Evolutionary conservation across 2,888 invertebrate species (phyloP).

Genomic region (Acronicta alni): DNA sequence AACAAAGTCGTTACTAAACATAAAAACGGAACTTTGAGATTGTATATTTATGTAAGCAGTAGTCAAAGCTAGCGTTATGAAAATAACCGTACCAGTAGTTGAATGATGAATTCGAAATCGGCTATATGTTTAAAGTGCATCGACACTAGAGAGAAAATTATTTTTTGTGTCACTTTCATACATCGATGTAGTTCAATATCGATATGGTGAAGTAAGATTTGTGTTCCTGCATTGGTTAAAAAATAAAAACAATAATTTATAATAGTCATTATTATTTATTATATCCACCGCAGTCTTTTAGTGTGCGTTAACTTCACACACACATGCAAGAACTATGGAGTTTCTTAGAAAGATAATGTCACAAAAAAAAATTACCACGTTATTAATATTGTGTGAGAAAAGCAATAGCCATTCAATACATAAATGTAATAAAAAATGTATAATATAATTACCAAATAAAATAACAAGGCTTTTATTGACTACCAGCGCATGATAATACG

Average conservation of each 20-base stretch:
- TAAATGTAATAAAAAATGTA: background rate
- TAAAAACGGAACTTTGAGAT: slow-evolving; percentile 27
- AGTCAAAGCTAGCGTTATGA: slow-evolving; percentile 27
- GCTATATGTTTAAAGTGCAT: slow-evolving; percentile 32
- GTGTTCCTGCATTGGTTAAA: too few relatives aligned
- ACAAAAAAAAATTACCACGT: too few relatives aligned
- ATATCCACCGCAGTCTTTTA: too few relatives aligned
- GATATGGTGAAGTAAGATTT: background rate
- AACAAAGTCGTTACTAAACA: background rate
- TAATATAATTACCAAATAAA: background rate
- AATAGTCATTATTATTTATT: too few relatives aligned
- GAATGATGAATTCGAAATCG: slow-evolving; percentile 40
- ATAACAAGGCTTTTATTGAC: slow-evolving; percentile 15
- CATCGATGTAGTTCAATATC: too few relatives aligned
- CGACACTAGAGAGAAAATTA: slow-evolving; percentile 19
- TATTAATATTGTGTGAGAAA: too few relatives aligned
- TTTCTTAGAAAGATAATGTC: too few relatives aligned
- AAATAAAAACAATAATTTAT: too few relatives aligned
- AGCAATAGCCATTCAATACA: background rate
- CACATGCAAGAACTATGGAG: too few relatives aligned
- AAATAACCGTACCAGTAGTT: slow-evolving; percentile 17
- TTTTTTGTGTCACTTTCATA: background rate
- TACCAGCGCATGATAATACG: slow-evolving; percentile 48
- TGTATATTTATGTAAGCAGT: slow-evolving; percentile 32
- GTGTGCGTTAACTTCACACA: too few relatives aligned